Evolutionary conservation across 2,113 vertebrate species (phyloP).

Genomic region (Nicator chloris): DNA sequence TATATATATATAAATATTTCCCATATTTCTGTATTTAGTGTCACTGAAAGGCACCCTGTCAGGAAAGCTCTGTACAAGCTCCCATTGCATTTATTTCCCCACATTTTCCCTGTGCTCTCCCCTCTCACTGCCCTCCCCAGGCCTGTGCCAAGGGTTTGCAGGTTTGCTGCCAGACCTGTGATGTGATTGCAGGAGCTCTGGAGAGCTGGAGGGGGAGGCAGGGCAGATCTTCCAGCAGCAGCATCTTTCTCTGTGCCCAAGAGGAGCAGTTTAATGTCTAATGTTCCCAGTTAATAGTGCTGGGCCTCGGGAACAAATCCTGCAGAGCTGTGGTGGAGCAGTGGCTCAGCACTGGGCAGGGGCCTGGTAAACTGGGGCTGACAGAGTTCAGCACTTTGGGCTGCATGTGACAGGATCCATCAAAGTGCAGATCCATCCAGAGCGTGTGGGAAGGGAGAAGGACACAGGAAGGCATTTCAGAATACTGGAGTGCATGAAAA

Average conservation of each 20-base stretch:
- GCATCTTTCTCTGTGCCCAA: not conserved
- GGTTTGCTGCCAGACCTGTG: not conserved
- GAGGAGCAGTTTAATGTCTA: not conserved
- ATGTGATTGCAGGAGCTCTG: not conserved
- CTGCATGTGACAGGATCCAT: not conserved
- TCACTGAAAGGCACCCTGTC: not conserved
- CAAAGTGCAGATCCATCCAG: not conserved
- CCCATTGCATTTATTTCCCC: not conserved
- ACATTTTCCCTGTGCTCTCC: not conserved
- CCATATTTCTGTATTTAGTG: not conserved
- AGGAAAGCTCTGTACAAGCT: not conserved
- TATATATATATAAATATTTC: not conserved
- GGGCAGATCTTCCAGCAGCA: not conserved
- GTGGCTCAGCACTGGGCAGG: not conserved
- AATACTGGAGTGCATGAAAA: not conserved
- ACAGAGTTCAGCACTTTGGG: not conserved
- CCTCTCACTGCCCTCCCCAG: not conserved
- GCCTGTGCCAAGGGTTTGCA: not conserved
- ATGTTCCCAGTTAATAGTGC: no score
- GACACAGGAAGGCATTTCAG: not conserved
- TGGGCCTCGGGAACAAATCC: not conserved
- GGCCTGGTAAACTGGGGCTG: not conserved
- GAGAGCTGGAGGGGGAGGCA: not conserved
- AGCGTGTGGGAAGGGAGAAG: not conserved
- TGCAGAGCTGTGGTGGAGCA: not conserved